phyloP scores from a whole-genome alignment of 2,888 invertebrate species.

The Stenolophus ochropezus region DNA sequence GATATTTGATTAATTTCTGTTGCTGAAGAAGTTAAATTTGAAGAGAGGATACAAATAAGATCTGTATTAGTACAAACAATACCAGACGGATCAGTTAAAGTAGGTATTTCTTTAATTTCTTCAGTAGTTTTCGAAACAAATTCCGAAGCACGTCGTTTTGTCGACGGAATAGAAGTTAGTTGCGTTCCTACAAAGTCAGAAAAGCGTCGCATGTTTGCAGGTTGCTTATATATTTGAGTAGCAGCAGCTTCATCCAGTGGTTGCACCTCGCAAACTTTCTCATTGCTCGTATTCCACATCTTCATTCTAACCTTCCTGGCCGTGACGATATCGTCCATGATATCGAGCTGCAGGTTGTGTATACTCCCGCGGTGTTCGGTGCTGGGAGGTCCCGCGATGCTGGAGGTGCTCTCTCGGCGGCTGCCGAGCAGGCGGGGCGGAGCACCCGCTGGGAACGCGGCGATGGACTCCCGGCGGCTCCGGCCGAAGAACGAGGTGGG shows the following conservation, averaged over 20 bases:
- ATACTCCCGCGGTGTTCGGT: constrained; percentile 85
- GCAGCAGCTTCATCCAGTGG: constrained; percentile 81
- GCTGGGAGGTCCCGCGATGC: constrained; percentile 80
- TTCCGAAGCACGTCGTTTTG: constrained; percentile 83
- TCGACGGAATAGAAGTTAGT: constrained; percentile 77
- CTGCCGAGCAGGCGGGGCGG: constrained; percentile 71
- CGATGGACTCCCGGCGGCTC: constrained; percentile 87
- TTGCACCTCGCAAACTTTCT: constrained; percentile 85
- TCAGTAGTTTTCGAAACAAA: constrained; percentile 75
- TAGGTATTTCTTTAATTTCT: constrained; percentile 63
- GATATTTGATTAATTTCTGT: constrained; percentile 81
- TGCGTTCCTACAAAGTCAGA: constrained; percentile 83
- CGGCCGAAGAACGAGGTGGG: constrained; percentile 86
- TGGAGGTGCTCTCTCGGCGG: constrained; percentile 71
- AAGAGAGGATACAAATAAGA: constrained; percentile 85
- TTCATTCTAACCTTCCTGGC: constrained; percentile 89
- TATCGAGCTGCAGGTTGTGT: constrained; percentile 89
- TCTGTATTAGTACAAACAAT: constrained; percentile 89
- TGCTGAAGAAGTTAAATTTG: constrained; percentile 86
- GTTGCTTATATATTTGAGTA: constrained; percentile 78
- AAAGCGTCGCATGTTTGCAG: constrained; percentile 76
- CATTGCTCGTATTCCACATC: constrained; percentile 88
- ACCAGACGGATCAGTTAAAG: constrained; percentile 71
- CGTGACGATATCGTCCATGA: constrained; percentile 91
- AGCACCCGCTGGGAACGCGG: constrained; percentile 81